Evolutionary conservation across 30 jellyfish, hydroid and myxozoan species (phyloP).

Genomic region (Catostylus mosaicus): DNA sequence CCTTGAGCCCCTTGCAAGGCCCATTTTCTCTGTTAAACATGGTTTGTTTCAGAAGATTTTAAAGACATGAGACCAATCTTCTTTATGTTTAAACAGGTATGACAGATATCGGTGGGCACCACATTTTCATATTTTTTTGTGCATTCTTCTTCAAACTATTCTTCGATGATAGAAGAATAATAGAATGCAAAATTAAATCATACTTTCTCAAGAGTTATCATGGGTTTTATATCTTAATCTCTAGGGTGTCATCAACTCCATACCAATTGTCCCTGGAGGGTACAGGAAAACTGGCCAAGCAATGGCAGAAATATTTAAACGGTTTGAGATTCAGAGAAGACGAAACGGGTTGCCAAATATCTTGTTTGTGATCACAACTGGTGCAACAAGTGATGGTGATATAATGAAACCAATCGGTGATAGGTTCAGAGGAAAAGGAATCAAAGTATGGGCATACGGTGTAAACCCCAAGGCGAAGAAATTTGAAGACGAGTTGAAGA

Average conservation of each 20-base stretch:
- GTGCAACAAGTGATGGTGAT: constrained; percentile 67
- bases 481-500: constrained; percentile 41
- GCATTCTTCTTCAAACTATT: too few species aligned
- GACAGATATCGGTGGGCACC: too few species aligned
- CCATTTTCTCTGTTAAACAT: too few species aligned
- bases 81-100: too few species aligned
- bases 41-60: too few species aligned
- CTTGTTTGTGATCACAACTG: constrained; percentile 61
- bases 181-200: too few species aligned
- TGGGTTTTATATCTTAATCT: background rate
- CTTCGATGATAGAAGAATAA: too few species aligned
- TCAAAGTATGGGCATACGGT: constrained; percentile 59
- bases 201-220: too few species aligned
- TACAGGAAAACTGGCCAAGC: constrained; percentile 63
- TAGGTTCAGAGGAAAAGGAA: constrained; percentile 28
- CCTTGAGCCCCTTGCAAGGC: too few species aligned
- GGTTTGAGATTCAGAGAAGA: constrained; percentile 33
- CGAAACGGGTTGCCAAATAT: constrained; percentile 47
- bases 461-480: constrained; percentile 61
- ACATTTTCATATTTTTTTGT: too few species aligned
- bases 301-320: constrained; percentile 49
- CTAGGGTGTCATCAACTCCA: constrained; percentile 54
- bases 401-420: constrained; percentile 27
- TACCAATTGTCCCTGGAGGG: constrained; percentile 57
- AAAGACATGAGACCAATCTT: too few species aligned